Evolutionary conservation across 2,888 invertebrate genomes (phyloP).

Genomic region (Epicampocera succincta): DNA sequence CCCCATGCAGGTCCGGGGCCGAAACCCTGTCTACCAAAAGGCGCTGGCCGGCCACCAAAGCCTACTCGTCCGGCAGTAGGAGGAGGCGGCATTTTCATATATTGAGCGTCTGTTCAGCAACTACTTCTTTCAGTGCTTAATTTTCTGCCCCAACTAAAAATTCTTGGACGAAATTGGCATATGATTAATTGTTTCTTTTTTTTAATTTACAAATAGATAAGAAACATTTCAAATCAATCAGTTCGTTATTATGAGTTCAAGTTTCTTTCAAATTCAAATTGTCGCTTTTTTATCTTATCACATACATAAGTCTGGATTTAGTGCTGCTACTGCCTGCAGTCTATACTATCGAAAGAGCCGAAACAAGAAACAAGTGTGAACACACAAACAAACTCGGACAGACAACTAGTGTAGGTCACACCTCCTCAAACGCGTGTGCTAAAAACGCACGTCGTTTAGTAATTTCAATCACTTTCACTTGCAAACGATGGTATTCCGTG

Average conservation of each 20-base stretch:
- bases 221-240: conserved; percentile 62
- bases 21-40: conserved; percentile 11
- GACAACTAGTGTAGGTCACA: too few relatives aligned
- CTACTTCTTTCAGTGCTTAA: not conserved
- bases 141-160: not conserved
- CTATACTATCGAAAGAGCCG: too few relatives aligned
- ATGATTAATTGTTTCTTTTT: not conserved
- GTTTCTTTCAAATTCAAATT: not conserved
- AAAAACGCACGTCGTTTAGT: too few relatives aligned
- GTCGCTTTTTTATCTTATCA: conserved; percentile 48
- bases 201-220: conserved; percentile 27
- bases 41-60: conserved; percentile 57
- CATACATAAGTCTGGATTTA: conserved; percentile 41
- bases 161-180: not conserved
- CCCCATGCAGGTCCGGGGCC: conserved; percentile 19
- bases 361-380: too few relatives aligned
- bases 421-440: too few relatives aligned
- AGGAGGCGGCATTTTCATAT: conserved; percentile 54
- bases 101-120: not conserved
- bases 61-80: conserved; percentile 57
- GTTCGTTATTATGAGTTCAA: conserved; percentile 31
- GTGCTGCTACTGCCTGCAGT: too few relatives aligned
- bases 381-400: too few relatives aligned
- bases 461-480: too few relatives aligned
- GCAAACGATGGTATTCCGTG: too few relatives aligned